Percentiles rank a stretch among this genome's conserved stretches.
Evolutionary conservation across 2,888 invertebrate genomes (phyloP).

Genomic region (Caenorhabditis becei): DNA sequence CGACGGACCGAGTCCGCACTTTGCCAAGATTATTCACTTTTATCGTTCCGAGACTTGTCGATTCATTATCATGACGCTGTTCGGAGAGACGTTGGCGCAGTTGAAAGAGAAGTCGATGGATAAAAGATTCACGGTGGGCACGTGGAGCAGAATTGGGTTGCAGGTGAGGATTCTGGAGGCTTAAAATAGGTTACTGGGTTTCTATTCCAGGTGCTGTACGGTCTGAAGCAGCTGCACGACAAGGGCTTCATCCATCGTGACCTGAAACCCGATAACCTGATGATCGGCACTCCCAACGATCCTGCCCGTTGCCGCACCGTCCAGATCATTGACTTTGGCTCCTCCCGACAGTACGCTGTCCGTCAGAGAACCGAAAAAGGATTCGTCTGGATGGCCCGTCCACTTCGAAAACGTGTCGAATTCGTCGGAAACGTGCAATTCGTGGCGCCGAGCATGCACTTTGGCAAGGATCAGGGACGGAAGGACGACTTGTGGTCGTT

Average conservation of each 20-base stretch:
- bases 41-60: background rate
- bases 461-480: constrained; percentile 64
- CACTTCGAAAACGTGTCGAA: constrained; percentile 65
- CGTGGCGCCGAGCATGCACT: constrained; percentile 70
- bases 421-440: constrained; percentile 75
- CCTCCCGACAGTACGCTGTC: constrained; percentile 63
- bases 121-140: constrained; percentile 12
- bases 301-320: constrained; percentile 65
- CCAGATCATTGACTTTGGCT: constrained; percentile 74
- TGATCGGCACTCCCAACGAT: constrained; percentile 68
- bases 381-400: constrained; percentile 56
- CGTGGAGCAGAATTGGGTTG: constrained; percentile 66
- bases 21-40: background rate
- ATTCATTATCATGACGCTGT: constrained; percentile 18
- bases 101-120: constrained; percentile 8
- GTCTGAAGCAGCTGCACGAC: constrained; percentile 63
- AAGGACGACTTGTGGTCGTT: constrained; percentile 35
- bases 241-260: constrained; percentile 63
- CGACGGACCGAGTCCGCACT: background rate
- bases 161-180: no score
- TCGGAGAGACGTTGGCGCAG: constrained; percentile 13
- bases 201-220: constrained; percentile 63
- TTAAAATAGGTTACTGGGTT: no score
- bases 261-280: constrained; percentile 66
- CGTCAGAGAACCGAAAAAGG: background rate